A percentile compares a stretch with the other conserved stretches of the same genome.
phyloP scores from a whole-genome alignment of 2,797 vertebrate genomes.

The Leontopithecus rosalia region DNA sequence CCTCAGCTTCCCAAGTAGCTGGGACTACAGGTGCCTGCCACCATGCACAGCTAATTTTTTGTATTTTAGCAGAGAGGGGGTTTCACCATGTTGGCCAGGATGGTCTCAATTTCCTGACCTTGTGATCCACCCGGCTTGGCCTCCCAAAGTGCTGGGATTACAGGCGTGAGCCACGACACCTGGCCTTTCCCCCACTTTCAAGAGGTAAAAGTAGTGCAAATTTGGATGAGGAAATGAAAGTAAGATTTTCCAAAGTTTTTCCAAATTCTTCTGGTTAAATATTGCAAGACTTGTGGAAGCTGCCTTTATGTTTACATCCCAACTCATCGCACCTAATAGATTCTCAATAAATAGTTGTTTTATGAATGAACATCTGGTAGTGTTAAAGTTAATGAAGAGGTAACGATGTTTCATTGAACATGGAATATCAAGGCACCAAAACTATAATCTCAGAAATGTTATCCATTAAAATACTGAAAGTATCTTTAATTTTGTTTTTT shows the following conservation, averaged over 20 bases:
- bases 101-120: too few relatives aligned
- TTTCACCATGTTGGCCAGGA: too few relatives aligned
- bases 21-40: too few relatives aligned
- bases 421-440: neutral
- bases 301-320: neutral
- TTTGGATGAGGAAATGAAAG: neutral
- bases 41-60: too few relatives aligned
- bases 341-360: neutral
- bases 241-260: constrained; percentile 12
- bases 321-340: neutral
- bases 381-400: neutral
- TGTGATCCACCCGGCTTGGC: too few relatives aligned
- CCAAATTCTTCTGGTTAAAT: neutral
- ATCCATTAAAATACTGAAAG: neutral
- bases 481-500: neutral
- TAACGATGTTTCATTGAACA: neutral
- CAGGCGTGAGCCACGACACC: too few relatives aligned
- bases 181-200: neutral
- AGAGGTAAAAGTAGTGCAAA: neutral
- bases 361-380: neutral
- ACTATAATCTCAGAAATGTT: neutral
- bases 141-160: too few relatives aligned
- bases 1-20: too few relatives aligned
- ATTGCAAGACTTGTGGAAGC: neutral
- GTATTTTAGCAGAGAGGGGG: too few relatives aligned